Evolutionary conservation across 2,113 vertebrate genomes (phyloP).

Genomic region (Cyprinodon brontotheroides): DNA sequence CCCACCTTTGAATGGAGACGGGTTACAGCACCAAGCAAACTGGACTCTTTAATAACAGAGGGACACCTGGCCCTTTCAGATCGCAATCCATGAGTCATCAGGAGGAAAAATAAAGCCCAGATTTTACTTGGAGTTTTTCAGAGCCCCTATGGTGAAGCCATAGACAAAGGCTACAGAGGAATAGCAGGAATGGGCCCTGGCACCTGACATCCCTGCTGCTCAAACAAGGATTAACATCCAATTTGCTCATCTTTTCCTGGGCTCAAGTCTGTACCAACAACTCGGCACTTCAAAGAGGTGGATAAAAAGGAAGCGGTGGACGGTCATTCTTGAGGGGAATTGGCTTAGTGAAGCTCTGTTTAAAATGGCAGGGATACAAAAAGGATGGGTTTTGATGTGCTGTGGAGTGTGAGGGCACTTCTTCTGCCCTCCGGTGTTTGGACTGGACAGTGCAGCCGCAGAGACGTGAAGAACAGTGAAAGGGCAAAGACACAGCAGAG

Average conservation of each 20-base stretch:
- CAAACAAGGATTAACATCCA: constrained; percentile 78
- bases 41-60: constrained; percentile 63
- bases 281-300: constrained; percentile 75
- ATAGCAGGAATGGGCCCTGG: constrained; percentile 66
- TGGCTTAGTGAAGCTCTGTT: constrained; percentile 70
- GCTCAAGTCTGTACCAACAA: constrained; percentile 77
- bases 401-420: constrained; percentile 27
- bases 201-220: constrained; percentile 77
- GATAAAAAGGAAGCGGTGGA: constrained; percentile 64
- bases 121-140: constrained; percentile 32
- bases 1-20: constrained; percentile 32
- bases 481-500: too few relatives aligned
- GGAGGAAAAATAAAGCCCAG: constrained; percentile 56
- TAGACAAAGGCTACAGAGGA: constrained; percentile 77
- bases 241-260: constrained; percentile 76
- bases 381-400: constrained; percentile 73
- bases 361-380: constrained; percentile 68
- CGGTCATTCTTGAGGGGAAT: constrained; percentile 68
- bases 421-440: constrained; percentile 30
- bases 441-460: neutral
- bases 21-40: constrained; percentile 31
- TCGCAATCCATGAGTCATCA: constrained; percentile 51
- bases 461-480: neutral
- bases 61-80: constrained; percentile 79
- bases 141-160: constrained; percentile 59